Evolutionary conservation across 92 coral and sea anemone species (phyloP), one percentile per base, ranked within the genome.

Genomic region (Parazoanthus darwini): DNA sequence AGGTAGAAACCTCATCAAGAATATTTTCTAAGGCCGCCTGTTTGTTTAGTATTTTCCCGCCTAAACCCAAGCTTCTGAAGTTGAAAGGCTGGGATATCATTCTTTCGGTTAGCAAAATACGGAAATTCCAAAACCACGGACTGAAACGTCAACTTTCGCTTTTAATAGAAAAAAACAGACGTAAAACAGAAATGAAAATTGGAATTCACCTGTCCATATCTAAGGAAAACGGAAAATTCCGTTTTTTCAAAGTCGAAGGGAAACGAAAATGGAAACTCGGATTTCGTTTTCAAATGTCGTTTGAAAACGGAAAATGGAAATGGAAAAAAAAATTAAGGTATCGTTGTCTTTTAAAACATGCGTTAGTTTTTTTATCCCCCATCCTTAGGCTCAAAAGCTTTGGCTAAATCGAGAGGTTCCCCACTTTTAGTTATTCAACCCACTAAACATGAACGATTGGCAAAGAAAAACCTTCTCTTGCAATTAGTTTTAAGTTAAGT

Each of bases 1-100:
- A 59, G 78, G 59, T 46, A 87, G 89, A 87, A 77, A 26, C 59
- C 59, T 43, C 81, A 38, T 78, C 81, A 43, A 86, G 82, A 74
- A 86, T 74, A 39, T 75, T 8, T 38, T 67, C 43, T 86, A 68
- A 85, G 54, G 88, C 88, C 88, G 39, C 59, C 88, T 43, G n/a
- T 71, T 85, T 85, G 46, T 39, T 68, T 42, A 43, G 33, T 46
- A 43, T 22, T 43, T 5, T 78, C 59, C 26, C 37, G 81, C 56
- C 59, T 7, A 78, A 46, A 43, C 82, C 25, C 25, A 78, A 6
- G 74, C 74, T 67, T 67, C 74, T 43, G 65, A 35, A 38, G 46
- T n/a, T 38, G 79, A 74, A 39, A 71, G 79, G 46, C 14, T 35
- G 79, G 37, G 79, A 50, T 16, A 22, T 35, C 79, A 35, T 74